phyloP scores from a whole-genome alignment of 2,888 invertebrate genomes.

The Drosophila mimica region DNA sequence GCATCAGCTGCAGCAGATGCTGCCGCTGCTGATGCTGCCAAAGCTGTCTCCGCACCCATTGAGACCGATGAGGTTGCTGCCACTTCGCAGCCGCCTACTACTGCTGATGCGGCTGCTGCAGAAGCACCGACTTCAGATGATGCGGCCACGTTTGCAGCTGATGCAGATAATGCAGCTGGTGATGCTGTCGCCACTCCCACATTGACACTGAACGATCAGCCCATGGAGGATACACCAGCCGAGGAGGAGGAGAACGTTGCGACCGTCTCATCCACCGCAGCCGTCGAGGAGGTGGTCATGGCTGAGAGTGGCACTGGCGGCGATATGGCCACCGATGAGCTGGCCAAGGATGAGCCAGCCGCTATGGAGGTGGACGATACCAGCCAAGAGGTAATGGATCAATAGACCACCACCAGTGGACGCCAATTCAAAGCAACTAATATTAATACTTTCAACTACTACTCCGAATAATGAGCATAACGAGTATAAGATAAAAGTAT shows the following conservation, averaged over 20 bases:
- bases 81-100: slow-evolving; percentile 35
- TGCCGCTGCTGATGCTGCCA: neutral
- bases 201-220: slow-evolving; percentile 75
- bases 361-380: slow-evolving; percentile 85
- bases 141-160: neutral
- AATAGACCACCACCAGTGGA: slow-evolving; percentile 69
- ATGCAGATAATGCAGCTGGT: neutral
- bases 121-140: neutral
- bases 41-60: slow-evolving; percentile 29
- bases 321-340: slow-evolving; percentile 82
- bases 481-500: slow-evolving; percentile 33
- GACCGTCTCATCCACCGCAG: slow-evolving; percentile 42
- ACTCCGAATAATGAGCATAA: slow-evolving; percentile 56
- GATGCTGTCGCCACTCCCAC: slow-evolving; percentile 51
- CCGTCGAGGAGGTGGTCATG: slow-evolving; percentile 83
- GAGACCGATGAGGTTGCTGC: slow-evolving; percentile 39
- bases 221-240: slow-evolving; percentile 81
- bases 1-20: slow-evolving; percentile 8
- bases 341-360: slow-evolving; percentile 80
- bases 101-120: neutral
- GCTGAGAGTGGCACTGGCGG: slow-evolving; percentile 76
- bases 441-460: slow-evolving; percentile 57
- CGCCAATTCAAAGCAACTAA: slow-evolving; percentile 40
- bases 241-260: slow-evolving; percentile 67
- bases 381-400: slow-evolving; percentile 85